A percentile compares a stretch with the other conserved stretches of the same genome.
phyloP scores from a whole-genome alignment of 2,888 invertebrate genomes.

The Andrena haemorrhoa region DNA sequence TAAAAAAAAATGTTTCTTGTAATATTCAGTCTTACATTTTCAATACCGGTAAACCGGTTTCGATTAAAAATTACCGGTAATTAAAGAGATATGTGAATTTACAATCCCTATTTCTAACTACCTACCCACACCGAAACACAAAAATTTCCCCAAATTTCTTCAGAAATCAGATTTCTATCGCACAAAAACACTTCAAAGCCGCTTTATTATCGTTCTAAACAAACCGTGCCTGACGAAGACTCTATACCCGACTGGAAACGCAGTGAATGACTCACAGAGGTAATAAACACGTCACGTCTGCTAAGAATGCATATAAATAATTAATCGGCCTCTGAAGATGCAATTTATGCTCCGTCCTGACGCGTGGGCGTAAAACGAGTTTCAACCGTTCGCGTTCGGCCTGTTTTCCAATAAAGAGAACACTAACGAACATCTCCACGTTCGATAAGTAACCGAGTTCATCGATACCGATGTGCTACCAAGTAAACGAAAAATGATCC shows the following conservation, averaged over 20 bases:
- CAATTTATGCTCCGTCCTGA: conserved; percentile 29
- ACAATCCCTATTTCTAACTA: no score
- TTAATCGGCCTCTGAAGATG: conserved; percentile 47
- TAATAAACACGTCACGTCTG: conserved; percentile 56
- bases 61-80: no score
- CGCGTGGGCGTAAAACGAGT: conserved; percentile 12
- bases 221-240: conserved; percentile 2
- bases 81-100: no score
- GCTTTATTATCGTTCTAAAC: conserved; percentile 9
- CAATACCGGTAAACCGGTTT: no score
- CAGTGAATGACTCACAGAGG: conserved; percentile 49
- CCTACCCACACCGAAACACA: no score
- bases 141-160: no score
- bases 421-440: neutral
- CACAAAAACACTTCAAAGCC: neutral
- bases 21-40: no score
- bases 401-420: neutral
- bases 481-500: neutral
- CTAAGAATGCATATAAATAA: conserved; percentile 61
- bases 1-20: no score
- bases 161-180: neutral
- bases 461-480: neutral
- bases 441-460: conserved; percentile 12
- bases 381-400: neutral
- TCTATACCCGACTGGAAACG: conserved; percentile 19